Evolutionary conservation across 2,888 invertebrate genomes (phyloP).

Genomic region (Phasia obesa): DNA sequence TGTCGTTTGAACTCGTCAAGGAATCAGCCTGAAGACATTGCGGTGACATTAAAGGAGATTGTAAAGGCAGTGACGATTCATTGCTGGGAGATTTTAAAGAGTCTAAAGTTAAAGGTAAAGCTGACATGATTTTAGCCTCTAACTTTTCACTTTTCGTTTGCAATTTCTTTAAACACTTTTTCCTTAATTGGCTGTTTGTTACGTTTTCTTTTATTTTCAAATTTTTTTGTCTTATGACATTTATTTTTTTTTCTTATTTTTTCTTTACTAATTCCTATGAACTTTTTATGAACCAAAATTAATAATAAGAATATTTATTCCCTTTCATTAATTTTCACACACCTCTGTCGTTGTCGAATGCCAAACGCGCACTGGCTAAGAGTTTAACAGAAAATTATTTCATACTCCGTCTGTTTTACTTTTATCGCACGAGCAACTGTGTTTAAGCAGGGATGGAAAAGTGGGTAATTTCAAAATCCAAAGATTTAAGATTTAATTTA

Average conservation of each 20-base stretch:
- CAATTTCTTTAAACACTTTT: background rate
- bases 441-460: constrained; percentile 28
- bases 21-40: constrained; percentile 50
- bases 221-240: constrained; percentile 18
- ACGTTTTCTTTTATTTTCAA: constrained; percentile 29
- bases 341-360: constrained; percentile 63
- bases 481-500: background rate
- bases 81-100: constrained; percentile 42
- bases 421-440: constrained; percentile 38
- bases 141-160: background rate
- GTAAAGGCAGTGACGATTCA: constrained; percentile 8
- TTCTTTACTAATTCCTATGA: constrained; percentile 12
- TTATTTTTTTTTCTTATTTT: constrained; percentile 13
- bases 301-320: background rate
- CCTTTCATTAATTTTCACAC: constrained; percentile 35
- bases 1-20: constrained; percentile 5
- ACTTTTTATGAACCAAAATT: constrained; percentile 15
- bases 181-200: background rate
- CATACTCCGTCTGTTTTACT: constrained; percentile 43
- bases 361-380: constrained; percentile 66
- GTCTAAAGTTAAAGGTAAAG: constrained; percentile 60
- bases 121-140: constrained; percentile 44
- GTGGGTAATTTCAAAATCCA: background rate
- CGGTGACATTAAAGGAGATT: constrained; percentile 57
- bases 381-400: constrained; percentile 58